These are phyloP conservation scores for Elaphurus davidianus DNA, from an alignment of 2,113 vertebrate genomes.

Conservation along the genomic window DNA sequence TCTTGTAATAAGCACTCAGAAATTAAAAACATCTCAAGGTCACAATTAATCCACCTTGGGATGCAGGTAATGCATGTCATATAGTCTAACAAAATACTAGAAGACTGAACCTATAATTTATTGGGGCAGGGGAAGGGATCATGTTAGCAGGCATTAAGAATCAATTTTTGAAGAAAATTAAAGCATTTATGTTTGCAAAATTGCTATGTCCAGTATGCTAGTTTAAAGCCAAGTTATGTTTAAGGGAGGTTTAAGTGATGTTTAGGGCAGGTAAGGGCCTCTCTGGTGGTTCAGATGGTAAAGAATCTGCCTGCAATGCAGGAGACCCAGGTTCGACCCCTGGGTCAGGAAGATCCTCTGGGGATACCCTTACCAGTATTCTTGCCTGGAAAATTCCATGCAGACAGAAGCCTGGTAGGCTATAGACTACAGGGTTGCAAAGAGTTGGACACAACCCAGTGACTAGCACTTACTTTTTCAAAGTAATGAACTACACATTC, in stretches of 20 bases:
- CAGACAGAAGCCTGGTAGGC: neutral
- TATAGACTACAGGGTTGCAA: neutral
- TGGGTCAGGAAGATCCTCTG: neutral
- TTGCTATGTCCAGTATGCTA: neutral
- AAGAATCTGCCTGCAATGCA: neutral
- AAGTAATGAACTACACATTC: neutral
- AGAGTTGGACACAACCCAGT: neutral
- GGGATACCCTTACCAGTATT: neutral
- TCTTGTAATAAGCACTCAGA: constrained; percentile 37
- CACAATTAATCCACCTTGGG: neutral
- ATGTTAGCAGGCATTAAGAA: neutral
- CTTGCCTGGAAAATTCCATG: neutral
- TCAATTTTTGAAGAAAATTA: constrained; percentile 27
- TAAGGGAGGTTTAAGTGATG: neutral
- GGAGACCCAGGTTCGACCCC: neutral
- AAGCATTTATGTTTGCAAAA: constrained; percentile 2
- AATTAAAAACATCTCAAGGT: constrained; percentile 22
- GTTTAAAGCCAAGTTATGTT: neutral
- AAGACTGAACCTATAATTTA: neutral
- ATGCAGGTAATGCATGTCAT: neutral
- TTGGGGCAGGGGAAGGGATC: neutral
- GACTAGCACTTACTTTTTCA: neutral
- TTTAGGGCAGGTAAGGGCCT: neutral
- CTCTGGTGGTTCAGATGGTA: neutral
- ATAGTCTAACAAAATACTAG: neutral